Base-by-base conservation (phyloP, 53 echinoderm and acorn worm species). In the Holothuria scabra region DNA sequence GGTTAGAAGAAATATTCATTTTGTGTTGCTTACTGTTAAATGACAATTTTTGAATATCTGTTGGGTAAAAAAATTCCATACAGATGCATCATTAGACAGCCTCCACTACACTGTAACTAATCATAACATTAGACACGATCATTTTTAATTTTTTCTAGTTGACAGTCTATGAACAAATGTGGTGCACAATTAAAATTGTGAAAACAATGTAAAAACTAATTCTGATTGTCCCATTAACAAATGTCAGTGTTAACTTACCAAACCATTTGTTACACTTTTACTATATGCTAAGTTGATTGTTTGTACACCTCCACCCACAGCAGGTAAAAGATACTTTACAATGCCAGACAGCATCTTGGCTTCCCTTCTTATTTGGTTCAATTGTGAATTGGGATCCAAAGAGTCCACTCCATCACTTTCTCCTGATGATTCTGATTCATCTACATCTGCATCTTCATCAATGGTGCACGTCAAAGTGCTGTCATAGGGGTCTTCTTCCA, bases 391-490 rank as follows among this genome's bases (percentile, higher is more conserved):
- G 46, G 78, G 60, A 56, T 65, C 48, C 22, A 81, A 83, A 78
- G 85, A 61, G 22, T 89, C 84, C 28, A 63, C 81, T 6, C 83
- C 81, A 66, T 99, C 99, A 59, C 99, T 99, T 35, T 96, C 93
- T 10, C 81, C 90, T 23, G 95, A 95, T 0, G 93, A 83, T 60
- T 89, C 91, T 3, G 99, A 94, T 74, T 99, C 99, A 56, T 99
- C 94, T 61, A 94, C 89, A 67, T 99, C 99, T 8, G 92, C 93
- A 83, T 99, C 99, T 60, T 99, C 99, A 74, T 99, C 99, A 23
- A 93, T 81, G 28, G 85, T 89, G 38, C 90, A 88, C 20, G 67
- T 81, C 21, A 37, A 31, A 8, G 29, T 55, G 20, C 16, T 14
- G 60, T 60, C 62, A 26, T 84, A 59, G 30, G 32, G 14, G 24